phyloP scores from a whole-genome alignment of 1,140 invertebrate species.

The Brachionus sp. region DNA sequence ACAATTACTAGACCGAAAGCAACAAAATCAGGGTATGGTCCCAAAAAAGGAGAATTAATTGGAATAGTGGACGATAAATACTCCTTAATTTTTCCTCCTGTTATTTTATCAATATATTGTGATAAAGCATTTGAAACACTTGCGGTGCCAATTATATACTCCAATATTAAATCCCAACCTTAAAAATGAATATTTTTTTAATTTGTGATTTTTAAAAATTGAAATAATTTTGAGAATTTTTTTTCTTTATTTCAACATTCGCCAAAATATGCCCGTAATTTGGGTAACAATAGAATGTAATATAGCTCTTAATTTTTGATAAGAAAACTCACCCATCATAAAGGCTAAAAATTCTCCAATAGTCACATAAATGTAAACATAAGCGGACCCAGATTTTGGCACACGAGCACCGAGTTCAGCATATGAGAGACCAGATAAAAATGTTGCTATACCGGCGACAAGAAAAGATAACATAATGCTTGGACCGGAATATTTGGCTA shows the following conservation, averaged over 20 bases:
- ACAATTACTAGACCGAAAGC: slow-evolving; percentile 63
- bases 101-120: slow-evolving; percentile 49
- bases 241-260: too few species aligned
- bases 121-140: slow-evolving; percentile 41
- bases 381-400: slow-evolving; percentile 81
- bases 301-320: too few species aligned
- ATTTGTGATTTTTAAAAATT: neutral
- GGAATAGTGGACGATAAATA: slow-evolving; percentile 55
- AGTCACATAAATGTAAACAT: slow-evolving; percentile 60
- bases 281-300: too few species aligned
- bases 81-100: slow-evolving; percentile 52
- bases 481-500: slow-evolving; percentile 75
- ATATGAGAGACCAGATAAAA: slow-evolving; percentile 82
- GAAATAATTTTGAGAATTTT: too few species aligned
- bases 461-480: slow-evolving; percentile 82
- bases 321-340: slow-evolving; percentile 65
- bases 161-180: slow-evolving; percentile 80
- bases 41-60: slow-evolving; percentile 61
- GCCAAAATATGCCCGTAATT: too few species aligned
- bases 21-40: slow-evolving; percentile 74
- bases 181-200: neutral
- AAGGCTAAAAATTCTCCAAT: slow-evolving; percentile 88
- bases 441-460: slow-evolving; percentile 76
- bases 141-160: slow-evolving; percentile 74
- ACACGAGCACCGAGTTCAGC: slow-evolving; percentile 86